Base-by-base conservation (phyloP, 2,888 invertebrate genomes). In the Rhingia campestris region DNA sequence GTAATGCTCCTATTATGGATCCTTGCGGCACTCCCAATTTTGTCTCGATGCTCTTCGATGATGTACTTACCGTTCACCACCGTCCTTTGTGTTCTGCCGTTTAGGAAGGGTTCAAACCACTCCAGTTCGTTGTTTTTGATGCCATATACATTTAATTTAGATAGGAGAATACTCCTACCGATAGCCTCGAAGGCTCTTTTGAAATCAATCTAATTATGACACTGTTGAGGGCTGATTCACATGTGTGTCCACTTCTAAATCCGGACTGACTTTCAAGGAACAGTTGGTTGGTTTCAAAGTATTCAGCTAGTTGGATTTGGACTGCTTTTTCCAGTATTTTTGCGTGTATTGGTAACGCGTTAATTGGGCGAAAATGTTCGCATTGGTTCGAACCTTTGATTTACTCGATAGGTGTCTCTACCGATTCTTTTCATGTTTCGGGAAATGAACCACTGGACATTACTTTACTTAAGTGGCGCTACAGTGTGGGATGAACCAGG, bases 271-370 rank as follows among this genome's bases (percentile, higher is more conserved):
- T 51, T 51, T 51, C 51, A 0, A 51, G 0, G 10, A 32, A n/a
- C 2, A 30, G 10, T 3, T 30, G 30, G 2, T 32, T 32, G 4
- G 32, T 10, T 32, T 51, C 32, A 4, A 33, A 32, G 32, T 51
- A 51, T 0, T 51, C 33, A 32, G 30, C 51, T 3, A 32, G 10
- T 51, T 54, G 7, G 0, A 35, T 14, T 54, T 37, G 7, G 12
- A 54, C 54, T 7, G 35, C 54, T 6, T 54, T 54, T 54, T 14
- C 54, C 10, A 58, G 10, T 6, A 39, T 39, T 39, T 41, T 58
- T 10, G 22, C 22, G 10, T 58, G 9, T 22, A 41, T 12, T 4
- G 56, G 22, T 4, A 39, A 35, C 0, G 37, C 37, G 9, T 37
- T 37, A 0, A 56, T 32, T 5, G 22, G 56, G 0, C 7, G 56